Evolutionary conservation across 2,797 vertebrate genomes (phyloP).

Genomic region (Xyrichtys novacula): DNA sequence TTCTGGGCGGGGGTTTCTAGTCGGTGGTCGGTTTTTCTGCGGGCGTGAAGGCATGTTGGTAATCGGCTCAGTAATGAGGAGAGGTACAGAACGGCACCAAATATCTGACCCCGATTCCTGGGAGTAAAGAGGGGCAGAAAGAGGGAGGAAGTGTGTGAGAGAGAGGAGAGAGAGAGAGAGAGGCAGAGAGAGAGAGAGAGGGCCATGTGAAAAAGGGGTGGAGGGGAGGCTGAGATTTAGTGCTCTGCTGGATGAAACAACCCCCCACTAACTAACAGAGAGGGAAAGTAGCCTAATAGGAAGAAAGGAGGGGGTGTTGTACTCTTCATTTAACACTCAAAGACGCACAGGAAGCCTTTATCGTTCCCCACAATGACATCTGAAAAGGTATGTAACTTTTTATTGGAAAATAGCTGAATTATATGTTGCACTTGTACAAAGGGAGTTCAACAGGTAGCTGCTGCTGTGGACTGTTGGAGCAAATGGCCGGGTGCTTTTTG

Average conservation of each 20-base stretch:
- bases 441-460: conserved; percentile 67
- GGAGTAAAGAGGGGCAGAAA: conserved; percentile 64
- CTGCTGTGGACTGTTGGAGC: neutral
- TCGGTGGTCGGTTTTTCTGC: conserved; percentile 31
- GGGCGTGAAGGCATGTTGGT: conserved; percentile 72
- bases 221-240: conserved; percentile 82
- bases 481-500: neutral
- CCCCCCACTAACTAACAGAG: conserved; percentile 81
- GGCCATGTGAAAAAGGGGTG: conserved; percentile 80
- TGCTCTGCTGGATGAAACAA: conserved; percentile 82
- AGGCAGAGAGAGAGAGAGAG: conserved; percentile 21
- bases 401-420: conserved; percentile 31
- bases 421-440: conserved; percentile 23
- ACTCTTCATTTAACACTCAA: conserved; percentile 69
- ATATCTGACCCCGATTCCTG: conserved; percentile 82
- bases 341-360: conserved; percentile 71
- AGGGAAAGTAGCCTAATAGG: conserved; percentile 77
- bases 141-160: conserved; percentile 34
- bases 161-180: conserved; percentile 23
- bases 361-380: conserved; percentile 76
- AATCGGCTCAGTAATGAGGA: conserved; percentile 83
- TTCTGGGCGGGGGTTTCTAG: conserved; percentile 20
- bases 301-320: conserved; percentile 73
- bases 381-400: conserved; percentile 79
- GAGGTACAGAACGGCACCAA: conserved; percentile 80